Evolutionary conservation across 2,888 invertebrate species (phyloP).

Genomic region (Meiosimyza platycephala): DNA sequence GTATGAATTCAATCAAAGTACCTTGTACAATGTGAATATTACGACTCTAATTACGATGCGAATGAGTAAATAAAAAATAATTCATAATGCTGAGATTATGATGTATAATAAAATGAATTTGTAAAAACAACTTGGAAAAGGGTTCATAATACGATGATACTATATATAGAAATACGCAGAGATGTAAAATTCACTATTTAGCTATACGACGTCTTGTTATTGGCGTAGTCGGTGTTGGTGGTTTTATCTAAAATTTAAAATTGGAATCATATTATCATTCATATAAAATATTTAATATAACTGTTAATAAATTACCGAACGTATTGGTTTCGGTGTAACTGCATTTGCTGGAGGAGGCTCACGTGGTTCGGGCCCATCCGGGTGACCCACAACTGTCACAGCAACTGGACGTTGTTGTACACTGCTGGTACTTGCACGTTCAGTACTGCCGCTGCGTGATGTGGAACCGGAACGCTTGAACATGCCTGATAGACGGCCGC

Average conservation of each 20-base stretch:
- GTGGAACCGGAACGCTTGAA: constrained; percentile 77
- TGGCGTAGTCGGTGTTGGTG: constrained; percentile 65
- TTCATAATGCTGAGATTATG: no score
- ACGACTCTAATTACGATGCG: no score
- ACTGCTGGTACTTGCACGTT: constrained; percentile 55
- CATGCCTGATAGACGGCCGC: constrained; percentile 84
- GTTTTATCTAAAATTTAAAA: constrained; percentile 57
- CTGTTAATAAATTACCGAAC: constrained; percentile 53
- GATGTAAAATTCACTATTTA: constrained; percentile 31
- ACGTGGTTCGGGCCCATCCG: constrained; percentile 61
- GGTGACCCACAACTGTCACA: constrained; percentile 64
- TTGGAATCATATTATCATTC: not conserved
- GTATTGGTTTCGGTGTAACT: constrained; percentile 63
- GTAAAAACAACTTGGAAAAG: constrained; percentile 37
- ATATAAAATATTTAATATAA: not conserved
- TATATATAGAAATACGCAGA: constrained; percentile 30
- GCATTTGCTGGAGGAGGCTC: constrained; percentile 63
- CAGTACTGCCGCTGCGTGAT: constrained; percentile 75
- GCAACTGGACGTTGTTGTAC: constrained; percentile 70
- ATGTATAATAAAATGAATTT: not conserved
- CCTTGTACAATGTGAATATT: no score
- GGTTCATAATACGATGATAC: constrained; percentile 44
- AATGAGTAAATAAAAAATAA: no score
- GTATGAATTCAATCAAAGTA: no score
- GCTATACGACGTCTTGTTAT: constrained; percentile 55